These are phyloP conservation scores for Microcebus murinus DNA, from an alignment of 2,113 vertebrate genomes.

Conservation along the genomic window DNA sequence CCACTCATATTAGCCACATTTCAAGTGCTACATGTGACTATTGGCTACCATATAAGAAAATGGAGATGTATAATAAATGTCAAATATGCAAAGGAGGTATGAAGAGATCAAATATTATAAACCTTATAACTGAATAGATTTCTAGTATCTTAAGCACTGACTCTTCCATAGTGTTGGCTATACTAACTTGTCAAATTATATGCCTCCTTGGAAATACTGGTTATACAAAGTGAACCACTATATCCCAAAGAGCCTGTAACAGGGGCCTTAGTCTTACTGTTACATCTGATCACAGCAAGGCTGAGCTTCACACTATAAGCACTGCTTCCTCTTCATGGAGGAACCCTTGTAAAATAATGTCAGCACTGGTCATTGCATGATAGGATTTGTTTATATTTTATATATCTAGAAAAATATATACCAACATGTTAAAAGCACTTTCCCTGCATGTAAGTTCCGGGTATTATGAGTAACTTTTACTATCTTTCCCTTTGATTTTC, in stretches of 20 bases:
- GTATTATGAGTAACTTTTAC: not conserved
- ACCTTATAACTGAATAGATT: not conserved
- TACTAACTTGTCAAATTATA: not conserved
- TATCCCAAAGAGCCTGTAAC: not conserved
- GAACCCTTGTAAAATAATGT: not conserved
- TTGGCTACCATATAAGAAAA: not conserved
- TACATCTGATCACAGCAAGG: not conserved
- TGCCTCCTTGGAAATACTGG: not conserved
- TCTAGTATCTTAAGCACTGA: not conserved
- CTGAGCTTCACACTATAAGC: not conserved
- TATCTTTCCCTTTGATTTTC: not conserved
- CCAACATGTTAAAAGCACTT: not conserved
- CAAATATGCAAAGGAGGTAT: not conserved
- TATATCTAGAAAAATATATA: not conserved
- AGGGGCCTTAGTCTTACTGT: not conserved
- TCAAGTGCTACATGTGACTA: not conserved
- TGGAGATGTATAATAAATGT: not conserved
- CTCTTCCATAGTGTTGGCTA: not conserved
- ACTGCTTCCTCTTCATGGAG: not conserved
- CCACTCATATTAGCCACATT: not conserved
- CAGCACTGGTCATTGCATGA: not conserved
- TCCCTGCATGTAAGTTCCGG: not conserved
- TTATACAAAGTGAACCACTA: not conserved
- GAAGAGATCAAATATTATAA: not conserved
- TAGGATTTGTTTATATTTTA: not conserved